These are phyloP conservation scores for Drosophila fulvimacula DNA, from an alignment of 2,888 invertebrate species.

Conservation along the genomic window DNA sequence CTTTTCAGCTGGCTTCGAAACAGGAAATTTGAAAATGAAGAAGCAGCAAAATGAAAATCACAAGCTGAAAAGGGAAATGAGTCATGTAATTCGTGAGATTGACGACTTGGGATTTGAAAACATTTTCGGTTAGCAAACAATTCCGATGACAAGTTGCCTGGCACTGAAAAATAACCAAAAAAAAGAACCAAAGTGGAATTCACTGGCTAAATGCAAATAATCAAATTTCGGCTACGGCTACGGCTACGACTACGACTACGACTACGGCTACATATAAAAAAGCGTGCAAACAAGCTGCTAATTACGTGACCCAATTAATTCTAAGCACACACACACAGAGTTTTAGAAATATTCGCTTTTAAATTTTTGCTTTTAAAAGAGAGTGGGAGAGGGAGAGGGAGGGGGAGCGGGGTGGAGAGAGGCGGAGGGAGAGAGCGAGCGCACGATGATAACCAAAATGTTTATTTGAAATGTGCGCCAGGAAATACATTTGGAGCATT, in stretches of 20 bases:
- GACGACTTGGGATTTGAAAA: constrained; percentile 36
- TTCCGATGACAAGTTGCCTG: constrained; percentile 21
- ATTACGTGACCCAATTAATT: constrained; percentile 76
- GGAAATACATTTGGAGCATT: constrained; percentile 66
- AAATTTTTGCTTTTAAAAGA: constrained; percentile 28
- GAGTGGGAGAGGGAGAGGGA: not conserved
- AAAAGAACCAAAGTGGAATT: constrained; percentile 10
- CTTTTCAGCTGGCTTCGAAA: not conserved
- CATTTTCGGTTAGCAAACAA: constrained; percentile 18
- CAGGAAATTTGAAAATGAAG: constrained; percentile 9
- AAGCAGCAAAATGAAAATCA: not conserved
- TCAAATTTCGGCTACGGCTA: constrained; percentile 44
- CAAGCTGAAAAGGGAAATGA: constrained; percentile 9
- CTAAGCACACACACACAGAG: constrained; percentile 54
- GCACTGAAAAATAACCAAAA: constrained; percentile 20
- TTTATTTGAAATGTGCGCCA: constrained; percentile 74
- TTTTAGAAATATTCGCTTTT: constrained; percentile 48
- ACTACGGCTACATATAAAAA: constrained; percentile 23
- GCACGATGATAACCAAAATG: constrained; percentile 62
- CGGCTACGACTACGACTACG: constrained; percentile 14
- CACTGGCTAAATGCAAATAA: constrained; percentile 52
- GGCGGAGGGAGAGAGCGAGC: not conserved
- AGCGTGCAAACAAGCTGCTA: constrained; percentile 58
- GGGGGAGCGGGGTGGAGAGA: not conserved
- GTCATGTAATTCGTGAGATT: constrained; percentile 41